Evolutionary conservation across 2,797 vertebrate species (phyloP), one percentile per base, ranked within the genome.

Genomic region (Phyllotis vaccarum): DNA sequence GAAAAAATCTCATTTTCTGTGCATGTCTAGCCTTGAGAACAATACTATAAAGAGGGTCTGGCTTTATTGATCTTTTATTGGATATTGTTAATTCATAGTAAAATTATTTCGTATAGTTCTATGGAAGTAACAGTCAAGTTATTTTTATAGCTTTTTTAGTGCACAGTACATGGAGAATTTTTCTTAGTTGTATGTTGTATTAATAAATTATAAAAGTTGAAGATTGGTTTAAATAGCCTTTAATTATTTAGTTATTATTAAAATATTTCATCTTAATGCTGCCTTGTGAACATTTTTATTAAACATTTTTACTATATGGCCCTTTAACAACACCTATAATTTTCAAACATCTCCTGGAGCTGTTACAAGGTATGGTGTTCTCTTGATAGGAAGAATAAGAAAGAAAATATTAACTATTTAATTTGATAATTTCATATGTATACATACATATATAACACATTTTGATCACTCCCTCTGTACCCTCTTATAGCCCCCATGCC

Each of bases 1-100:
- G 66, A 82, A 91, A 95, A 85, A 96, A 70, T 80, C 40, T 46
- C 34, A 4, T 89, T 91, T 90, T 19, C 60, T 75, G 0, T 74
- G 12, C 40, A 64, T 88, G 40, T 10, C 76, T 83, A 87, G 34
- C 12, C 40, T 96, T 89, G 12, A 79, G 27, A 90, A 40, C 34
- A 31, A 78, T 56, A 29, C 16, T 40, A 40, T 86, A 43, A 43
- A 74, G 14, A 74, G 68, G 27, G 9, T 2, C 37, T 74, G 43
- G 19, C 21, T 56, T 89, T n/a, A 85, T 27, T 58, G 5, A 89
- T 56, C 43, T 86, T 95, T 68, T 86, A 17, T 43, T 78, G 0
- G 93, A 76, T 66, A 56, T 34, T 80, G 1, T 56, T 79, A 86
- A 70, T 64, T 87, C 80, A 10, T 78, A 72, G 2, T 79, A 89